Conservation (phyloP, 2,888 invertebrate genomes). For the Zhuqinia jingwanae region DNA sequence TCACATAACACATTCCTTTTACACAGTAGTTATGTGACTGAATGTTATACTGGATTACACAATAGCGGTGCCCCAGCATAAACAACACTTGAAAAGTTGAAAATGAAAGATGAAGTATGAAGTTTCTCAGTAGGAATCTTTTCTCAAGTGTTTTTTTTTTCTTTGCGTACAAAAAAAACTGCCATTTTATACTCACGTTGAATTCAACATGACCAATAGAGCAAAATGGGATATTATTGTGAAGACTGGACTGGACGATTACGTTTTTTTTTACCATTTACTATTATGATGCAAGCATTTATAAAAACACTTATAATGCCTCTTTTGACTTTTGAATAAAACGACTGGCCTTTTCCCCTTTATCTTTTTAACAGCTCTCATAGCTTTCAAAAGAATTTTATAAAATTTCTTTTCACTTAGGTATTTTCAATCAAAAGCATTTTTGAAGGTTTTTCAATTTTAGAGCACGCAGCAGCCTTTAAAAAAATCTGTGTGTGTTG, state of each 20-base stretch:
- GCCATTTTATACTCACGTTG: constrained; percentile 23
- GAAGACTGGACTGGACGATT: neutral
- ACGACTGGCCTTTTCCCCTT: constrained; percentile 29
- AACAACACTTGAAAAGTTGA: constrained; percentile 3
- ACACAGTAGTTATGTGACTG: neutral
- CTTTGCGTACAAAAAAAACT: constrained; percentile 8
- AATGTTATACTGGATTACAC: neutral
- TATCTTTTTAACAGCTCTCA: neutral
- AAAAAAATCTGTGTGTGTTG: neutral
- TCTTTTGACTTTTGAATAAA: constrained; percentile 42
- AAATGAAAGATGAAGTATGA: constrained; percentile 66
- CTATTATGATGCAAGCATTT: neutral
- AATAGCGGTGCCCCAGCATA: neutral
- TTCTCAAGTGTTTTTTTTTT: constrained; percentile 15
- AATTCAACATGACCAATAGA: neutral
- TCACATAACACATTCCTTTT: too few species aligned
- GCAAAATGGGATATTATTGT: neutral
- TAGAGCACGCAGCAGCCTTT: neutral
- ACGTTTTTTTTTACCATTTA: neutral
- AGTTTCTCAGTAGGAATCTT: constrained; percentile 58
- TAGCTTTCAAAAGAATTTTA: neutral
- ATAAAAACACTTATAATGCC: neutral
- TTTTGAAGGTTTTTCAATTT: too few species aligned
- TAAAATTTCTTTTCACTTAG: neutral
- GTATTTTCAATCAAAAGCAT: neutral